A percentile compares a stretch with the other conserved stretches of the same genome.
phyloP scores from a whole-genome alignment of 1,140 invertebrate genomes.

The Hypothenemus hampei region DNA sequence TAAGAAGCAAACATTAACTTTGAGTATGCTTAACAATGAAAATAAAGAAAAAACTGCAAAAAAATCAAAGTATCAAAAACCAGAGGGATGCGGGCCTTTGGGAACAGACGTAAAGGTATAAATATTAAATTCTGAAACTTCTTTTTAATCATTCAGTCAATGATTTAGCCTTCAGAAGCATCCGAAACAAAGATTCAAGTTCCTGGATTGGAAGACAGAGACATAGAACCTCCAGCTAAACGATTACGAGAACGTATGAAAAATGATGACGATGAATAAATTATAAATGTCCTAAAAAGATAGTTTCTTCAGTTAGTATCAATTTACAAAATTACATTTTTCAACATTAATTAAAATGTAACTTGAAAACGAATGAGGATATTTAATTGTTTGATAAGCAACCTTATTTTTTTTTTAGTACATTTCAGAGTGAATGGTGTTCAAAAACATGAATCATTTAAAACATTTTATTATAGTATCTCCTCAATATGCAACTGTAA shows the following conservation, averaged over 20 bases:
- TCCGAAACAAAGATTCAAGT: conserved; percentile 70
- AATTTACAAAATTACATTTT: too few relatives aligned
- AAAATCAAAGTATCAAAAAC: conserved; percentile 32
- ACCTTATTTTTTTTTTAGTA: too few relatives aligned
- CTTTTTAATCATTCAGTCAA: too few relatives aligned
- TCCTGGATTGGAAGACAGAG: conserved; percentile 60
- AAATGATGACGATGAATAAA: conserved; percentile 35
- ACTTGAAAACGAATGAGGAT: too few relatives aligned
- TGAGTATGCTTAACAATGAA: conserved; percentile 46
- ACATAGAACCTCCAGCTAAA: conserved; percentile 49
- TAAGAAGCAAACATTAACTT: conserved; percentile 48
- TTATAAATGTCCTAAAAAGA: neutral
- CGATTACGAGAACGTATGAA: conserved; percentile 42
- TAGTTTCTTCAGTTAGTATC: neutral
- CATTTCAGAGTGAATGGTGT: too few relatives aligned
- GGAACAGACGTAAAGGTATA: conserved; percentile 60
- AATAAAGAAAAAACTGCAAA: conserved; percentile 49
- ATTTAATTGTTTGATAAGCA: too few relatives aligned
- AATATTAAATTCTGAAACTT: too few relatives aligned
- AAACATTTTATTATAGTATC: too few relatives aligned
- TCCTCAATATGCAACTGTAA: too few relatives aligned
- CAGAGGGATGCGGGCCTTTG: conserved; percentile 54
- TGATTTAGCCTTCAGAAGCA: conserved; percentile 64
- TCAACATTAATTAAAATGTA: too few relatives aligned
- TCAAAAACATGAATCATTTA: too few relatives aligned